Evolutionary conservation across 64 coral and sea anemone genomes (phyloP).

Genomic region (Acropora tenuis): DNA sequence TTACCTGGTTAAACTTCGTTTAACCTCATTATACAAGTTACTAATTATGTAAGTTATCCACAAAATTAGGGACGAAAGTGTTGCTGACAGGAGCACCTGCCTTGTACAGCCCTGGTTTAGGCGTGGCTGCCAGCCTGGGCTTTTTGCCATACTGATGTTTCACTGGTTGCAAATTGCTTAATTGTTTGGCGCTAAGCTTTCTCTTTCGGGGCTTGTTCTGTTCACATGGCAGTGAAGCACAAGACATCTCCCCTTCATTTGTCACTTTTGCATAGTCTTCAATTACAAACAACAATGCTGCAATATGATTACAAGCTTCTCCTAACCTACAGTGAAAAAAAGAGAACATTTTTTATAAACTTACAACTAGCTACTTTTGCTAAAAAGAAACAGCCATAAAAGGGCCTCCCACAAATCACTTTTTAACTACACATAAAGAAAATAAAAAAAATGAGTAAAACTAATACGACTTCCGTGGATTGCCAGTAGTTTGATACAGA

Average conservation of each 20-base stretch:
- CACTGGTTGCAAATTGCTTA: constrained; percentile 6
- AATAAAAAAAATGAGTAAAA: neutral
- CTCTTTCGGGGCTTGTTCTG: constrained; percentile 14
- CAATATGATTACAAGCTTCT: no score
- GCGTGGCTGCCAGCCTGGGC: neutral
- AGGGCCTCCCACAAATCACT: neutral
- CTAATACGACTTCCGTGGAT: neutral
- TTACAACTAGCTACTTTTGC: no score
- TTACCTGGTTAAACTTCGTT: no score
- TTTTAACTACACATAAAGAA: neutral
- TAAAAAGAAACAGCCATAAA: neutral
- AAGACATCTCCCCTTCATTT: neutral
- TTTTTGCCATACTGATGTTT: constrained; percentile 18
- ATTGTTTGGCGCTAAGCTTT: constrained; percentile 5
- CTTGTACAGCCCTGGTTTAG: neutral
- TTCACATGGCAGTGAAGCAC: neutral
- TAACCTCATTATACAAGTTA: no score
- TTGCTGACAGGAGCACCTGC: neutral
- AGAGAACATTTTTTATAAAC: neutral
- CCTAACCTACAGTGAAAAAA: no score
- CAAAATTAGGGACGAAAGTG: constrained; percentile 12
- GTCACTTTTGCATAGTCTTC: no score
- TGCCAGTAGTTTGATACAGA: neutral
- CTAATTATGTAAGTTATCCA: neutral
- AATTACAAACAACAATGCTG: no score